phyloP scores from a whole-genome alignment of 1,140 invertebrate species.

The Caenorhabditis brenneri region DNA sequence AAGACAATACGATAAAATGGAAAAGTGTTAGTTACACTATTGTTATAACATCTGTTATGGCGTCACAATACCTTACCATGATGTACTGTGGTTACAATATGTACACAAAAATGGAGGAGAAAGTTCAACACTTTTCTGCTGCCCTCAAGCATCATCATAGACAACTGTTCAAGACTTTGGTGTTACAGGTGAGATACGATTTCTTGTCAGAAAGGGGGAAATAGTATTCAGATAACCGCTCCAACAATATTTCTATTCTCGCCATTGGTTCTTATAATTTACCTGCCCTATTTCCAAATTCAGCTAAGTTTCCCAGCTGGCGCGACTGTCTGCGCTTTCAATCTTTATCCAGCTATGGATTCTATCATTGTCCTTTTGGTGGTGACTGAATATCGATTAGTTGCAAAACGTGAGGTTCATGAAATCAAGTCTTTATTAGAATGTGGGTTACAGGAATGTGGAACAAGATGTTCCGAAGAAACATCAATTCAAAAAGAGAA shows the following conservation, averaged over 20 bases:
- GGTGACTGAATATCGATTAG: no score
- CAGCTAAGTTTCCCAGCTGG: background rate
- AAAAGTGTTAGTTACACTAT: background rate
- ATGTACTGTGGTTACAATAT: background rate
- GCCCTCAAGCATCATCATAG: background rate
- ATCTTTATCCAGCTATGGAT: background rate
- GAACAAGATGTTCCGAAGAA: no score
- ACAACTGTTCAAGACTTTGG: background rate
- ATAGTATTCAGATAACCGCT: background rate
- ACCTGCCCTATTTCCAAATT: background rate
- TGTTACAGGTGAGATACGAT: background rate
- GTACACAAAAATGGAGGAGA: background rate
- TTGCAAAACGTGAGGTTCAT: no score
- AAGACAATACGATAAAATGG: background rate
- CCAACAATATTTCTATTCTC: background rate
- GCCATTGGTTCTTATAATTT: background rate
- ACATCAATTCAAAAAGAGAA: no score
- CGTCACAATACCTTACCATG: background rate
- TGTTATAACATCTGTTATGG: background rate
- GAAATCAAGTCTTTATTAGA: no score
- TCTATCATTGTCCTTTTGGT: background rate
- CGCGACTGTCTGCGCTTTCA: background rate
- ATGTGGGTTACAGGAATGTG: no score
- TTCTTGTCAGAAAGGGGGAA: no score
- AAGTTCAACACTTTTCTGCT: background rate